Evolutionary conservation across 2,113 vertebrate genomes (phyloP), one percentile per base, ranked within the genome.

Genomic region (Natator depressus): DNA sequence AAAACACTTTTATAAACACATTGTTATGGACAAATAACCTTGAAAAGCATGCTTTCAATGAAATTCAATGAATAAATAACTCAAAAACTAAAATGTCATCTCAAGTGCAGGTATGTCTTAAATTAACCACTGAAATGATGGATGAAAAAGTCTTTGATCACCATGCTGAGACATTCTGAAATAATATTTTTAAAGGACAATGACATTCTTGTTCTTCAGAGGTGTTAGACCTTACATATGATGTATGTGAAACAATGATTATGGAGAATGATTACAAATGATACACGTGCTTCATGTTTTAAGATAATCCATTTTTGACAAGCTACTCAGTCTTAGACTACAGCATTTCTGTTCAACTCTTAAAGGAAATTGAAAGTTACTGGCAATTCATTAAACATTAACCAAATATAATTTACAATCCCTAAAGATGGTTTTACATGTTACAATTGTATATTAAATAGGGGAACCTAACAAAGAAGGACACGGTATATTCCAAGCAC

Each of bases 1-100:
- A 98, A 96, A 98, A 98, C 97, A 97, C 95, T 98, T 97, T 98
- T 98, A 98, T 97, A 98, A 98, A 96, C 96, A 98, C 93, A 97
- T 95, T 46, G 5, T 97, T 95, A 98, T 91, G 97, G 98, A 98
- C 94, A 98, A 96, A 95, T 97, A 95, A 97, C 84, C 93, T 95
- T 97, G 96, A 98, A 97, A 97, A 97, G 85, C 96, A 98, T 96
- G 97, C 84, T 62, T 93, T 95, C 86, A 98, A 97, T 93, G 94
- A 98, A 94, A 97, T 82, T 96, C 69, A 96, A 97, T 83, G 89
- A 96, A 95, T 50, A 80, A 96, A 96, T 80, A 95, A 97, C 65
- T 50, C 5, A 4, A 90, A 89, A 97, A 97, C 69, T 75, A 90
- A 96, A 97, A 95, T 1, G 6, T 46, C 79, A 35, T 50, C 59